These are phyloP conservation scores for Eristalinus sepulchralis DNA, from an alignment of 2,888 invertebrate species.

Conservation along the genomic window DNA sequence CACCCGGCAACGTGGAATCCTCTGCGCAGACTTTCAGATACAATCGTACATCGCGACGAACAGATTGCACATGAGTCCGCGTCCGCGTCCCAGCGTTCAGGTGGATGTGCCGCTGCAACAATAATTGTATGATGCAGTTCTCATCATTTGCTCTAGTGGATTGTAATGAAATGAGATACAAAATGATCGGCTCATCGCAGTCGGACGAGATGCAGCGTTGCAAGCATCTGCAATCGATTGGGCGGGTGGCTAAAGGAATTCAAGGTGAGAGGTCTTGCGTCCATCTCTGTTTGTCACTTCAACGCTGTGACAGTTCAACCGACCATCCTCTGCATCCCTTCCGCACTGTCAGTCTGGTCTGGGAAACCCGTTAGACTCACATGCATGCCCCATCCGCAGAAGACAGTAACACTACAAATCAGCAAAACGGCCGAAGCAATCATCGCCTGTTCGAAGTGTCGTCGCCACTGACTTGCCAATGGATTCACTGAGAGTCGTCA, in stretches of 20 bases:
- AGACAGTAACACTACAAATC: not conserved
- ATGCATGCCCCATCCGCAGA: not conserved
- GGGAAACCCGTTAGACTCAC: not conserved
- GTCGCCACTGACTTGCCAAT: not conserved
- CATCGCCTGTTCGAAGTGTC: not conserved
- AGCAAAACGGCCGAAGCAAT: not conserved
- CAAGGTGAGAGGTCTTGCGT: too few relatives aligned
- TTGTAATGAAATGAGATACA: not conserved
- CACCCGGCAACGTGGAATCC: not conserved
- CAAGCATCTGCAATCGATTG: not conserved
- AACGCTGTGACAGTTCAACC: too few relatives aligned
- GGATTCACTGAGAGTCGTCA: not conserved
- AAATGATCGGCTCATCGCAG: not conserved
- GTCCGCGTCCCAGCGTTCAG: not conserved
- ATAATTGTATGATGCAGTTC: slow-evolving; percentile 13
- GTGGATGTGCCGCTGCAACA: not conserved
- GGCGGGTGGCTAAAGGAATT: too few relatives aligned
- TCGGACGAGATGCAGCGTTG: not conserved
- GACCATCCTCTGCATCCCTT: too few relatives aligned
- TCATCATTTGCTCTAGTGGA: slow-evolving; percentile 28
- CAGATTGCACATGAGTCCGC: not conserved
- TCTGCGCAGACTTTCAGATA: not conserved
- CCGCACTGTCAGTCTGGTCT: not conserved
- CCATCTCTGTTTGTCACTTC: too few relatives aligned
- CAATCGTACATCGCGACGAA: not conserved